A percentile compares a stretch with the other conserved stretches of the same genome.
Conservation (phyloP, 2,113 vertebrate genomes). For the Nothoprocta pentlandii region DNA sequence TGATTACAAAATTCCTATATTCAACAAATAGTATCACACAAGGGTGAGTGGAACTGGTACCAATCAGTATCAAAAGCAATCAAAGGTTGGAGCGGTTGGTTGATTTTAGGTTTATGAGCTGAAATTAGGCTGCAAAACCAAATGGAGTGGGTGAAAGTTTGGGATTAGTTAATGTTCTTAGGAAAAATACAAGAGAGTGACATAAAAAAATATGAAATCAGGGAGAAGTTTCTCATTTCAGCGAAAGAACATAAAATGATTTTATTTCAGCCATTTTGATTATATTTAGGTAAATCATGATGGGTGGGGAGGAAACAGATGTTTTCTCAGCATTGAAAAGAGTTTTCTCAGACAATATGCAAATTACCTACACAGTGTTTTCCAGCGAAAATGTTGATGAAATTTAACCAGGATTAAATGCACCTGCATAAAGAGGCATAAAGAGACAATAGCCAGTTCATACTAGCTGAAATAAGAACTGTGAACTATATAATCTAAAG, state of each 20-base stretch:
- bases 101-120: neutral
- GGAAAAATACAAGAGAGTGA: neutral
- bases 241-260: neutral
- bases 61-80: neutral
- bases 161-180: neutral
- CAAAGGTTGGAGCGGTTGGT: too few species aligned
- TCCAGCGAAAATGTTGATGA: neutral
- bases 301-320: neutral
- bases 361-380: neutral
- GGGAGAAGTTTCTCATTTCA: neutral
- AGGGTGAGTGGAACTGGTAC: neutral
- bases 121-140: neutral
- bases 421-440: neutral
- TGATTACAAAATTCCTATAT: neutral
- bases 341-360: neutral
- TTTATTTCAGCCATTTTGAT: neutral
- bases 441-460: neutral
- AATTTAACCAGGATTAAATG: neutral
- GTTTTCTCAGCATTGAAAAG: neutral
- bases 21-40: neutral
- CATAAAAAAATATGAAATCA: neutral
- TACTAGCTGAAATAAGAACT: constrained; percentile 1
- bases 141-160: neutral
- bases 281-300: neutral
- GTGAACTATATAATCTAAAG: neutral